A percentile compares a stretch with the other conserved stretches of the same genome.
Conservation (phyloP, 2,113 vertebrate genomes). For the Ceyx melanurus region DNA sequence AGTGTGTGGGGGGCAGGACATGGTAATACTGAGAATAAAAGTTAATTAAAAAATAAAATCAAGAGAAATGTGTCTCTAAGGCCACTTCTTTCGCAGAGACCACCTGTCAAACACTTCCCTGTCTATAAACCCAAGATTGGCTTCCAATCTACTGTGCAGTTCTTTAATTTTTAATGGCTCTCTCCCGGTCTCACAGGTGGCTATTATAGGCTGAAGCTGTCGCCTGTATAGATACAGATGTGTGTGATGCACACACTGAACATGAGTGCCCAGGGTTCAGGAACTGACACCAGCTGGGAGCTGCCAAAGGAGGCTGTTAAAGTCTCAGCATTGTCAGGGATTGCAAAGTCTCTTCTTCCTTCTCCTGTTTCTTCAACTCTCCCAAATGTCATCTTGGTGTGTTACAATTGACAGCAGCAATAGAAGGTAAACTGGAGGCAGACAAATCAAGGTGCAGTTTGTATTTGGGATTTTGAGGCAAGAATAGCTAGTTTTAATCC, state of each 20-base stretch:
- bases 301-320: constrained; percentile 39
- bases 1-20: neutral
- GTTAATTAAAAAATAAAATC: constrained; percentile 87
- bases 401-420: neutral
- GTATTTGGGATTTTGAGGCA: neutral
- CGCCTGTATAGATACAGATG: constrained; percentile 55
- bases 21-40: constrained; percentile 76
- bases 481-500: neutral
- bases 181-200: constrained; percentile 70
- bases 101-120: constrained; percentile 79
- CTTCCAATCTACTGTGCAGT: constrained; percentile 60
- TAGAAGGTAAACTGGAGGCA: neutral
- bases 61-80: constrained; percentile 80
- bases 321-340: neutral
- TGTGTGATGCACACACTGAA: neutral
- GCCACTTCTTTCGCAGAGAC: constrained; percentile 73
- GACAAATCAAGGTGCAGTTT: neutral
- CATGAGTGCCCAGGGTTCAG: neutral
- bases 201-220: constrained; percentile 67
- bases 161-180: constrained; percentile 81
- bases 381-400: neutral
- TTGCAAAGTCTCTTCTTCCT: neutral
- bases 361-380: neutral
- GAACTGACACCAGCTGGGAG: neutral
- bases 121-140: constrained; percentile 74